These are phyloP conservation scores for Galago senegalensis DNA, from an alignment of 2,797 vertebrate genomes.

Conservation along the genomic window DNA sequence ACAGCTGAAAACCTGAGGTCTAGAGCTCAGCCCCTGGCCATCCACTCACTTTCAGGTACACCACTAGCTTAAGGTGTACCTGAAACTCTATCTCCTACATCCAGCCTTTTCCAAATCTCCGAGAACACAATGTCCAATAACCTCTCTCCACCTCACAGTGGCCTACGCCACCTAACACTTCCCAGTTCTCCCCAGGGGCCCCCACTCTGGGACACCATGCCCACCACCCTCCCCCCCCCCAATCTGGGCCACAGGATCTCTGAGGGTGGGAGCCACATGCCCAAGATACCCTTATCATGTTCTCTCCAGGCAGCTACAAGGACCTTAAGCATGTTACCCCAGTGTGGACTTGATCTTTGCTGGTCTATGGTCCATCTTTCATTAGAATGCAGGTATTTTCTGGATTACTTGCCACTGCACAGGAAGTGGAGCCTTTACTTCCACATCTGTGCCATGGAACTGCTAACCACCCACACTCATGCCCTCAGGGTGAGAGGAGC, in stretches of 20 bases:
- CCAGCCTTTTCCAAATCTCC: not conserved
- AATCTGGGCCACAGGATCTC: not conserved
- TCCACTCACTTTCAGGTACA: not conserved
- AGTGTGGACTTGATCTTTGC: not conserved
- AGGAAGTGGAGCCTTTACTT: not conserved
- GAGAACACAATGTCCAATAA: not conserved
- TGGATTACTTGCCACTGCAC: not conserved
- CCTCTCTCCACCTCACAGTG: not conserved
- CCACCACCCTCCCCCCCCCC: not conserved
- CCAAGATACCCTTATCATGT: not conserved
- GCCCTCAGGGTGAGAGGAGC: not conserved
- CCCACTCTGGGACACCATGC: not conserved
- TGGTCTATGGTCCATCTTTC: not conserved
- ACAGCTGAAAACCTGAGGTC: not conserved
- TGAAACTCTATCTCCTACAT: conserved; percentile 16
- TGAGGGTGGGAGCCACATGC: not conserved
- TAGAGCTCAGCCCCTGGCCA: not conserved
- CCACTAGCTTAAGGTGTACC: not conserved
- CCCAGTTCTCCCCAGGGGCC: not conserved
- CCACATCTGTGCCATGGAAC: not conserved
- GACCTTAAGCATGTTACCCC: not conserved
- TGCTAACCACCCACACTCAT: not conserved
- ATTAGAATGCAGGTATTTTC: not conserved
- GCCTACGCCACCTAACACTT: not conserved
- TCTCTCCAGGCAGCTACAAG: not conserved